Percentiles rank a stretch among this genome's conserved stretches.
Evolutionary conservation across 1,140 invertebrate genomes (phyloP).

Genomic region (Drosophila fuyamai): DNA sequence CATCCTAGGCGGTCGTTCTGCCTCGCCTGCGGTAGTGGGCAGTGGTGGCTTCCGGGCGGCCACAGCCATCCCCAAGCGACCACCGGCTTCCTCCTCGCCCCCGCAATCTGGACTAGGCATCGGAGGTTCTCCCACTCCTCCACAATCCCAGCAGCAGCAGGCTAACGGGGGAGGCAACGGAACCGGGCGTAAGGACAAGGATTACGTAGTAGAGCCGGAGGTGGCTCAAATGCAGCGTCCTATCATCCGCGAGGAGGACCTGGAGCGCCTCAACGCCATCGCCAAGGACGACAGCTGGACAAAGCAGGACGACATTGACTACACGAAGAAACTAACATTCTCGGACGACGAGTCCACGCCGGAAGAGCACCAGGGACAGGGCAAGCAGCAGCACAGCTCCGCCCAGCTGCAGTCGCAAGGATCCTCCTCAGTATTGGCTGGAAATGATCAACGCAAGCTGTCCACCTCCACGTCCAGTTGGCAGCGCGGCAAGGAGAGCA

Average conservation of each 20-base stretch:
- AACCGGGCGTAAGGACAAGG: constrained; percentile 67
- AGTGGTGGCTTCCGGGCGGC: constrained; percentile 66
- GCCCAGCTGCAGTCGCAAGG: constrained; percentile 32
- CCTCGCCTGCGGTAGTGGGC: constrained; percentile 71
- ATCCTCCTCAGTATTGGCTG: constrained; percentile 47
- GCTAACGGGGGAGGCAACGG: constrained; percentile 67
- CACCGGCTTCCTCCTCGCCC: constrained; percentile 46
- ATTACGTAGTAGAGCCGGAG: constrained; percentile 81
- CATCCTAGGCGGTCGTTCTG: constrained; percentile 74
- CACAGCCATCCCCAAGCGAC: constrained; percentile 72
- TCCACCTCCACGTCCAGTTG: constrained; percentile 51
- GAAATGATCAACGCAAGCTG: constrained; percentile 55
- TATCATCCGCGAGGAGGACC: constrained; percentile 96
- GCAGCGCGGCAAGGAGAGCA: constrained; percentile 75
- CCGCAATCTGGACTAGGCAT: constrained; percentile 33
- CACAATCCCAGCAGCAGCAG: constrained; percentile 58
- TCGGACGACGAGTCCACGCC: constrained; percentile 93
- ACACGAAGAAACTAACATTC: constrained; percentile 97
- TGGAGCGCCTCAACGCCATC: constrained; percentile 96
- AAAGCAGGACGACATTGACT: constrained; percentile 96
- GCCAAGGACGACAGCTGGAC: constrained; percentile 95
- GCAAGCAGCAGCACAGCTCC: constrained; percentile 37
- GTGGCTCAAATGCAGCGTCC: constrained; percentile 87
- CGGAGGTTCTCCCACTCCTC: constrained; percentile 49
- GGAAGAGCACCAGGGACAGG: constrained; percentile 75